Evolutionary conservation across 2,113 vertebrate genomes (phyloP).

Genomic region (Eulemur macaco): DNA sequence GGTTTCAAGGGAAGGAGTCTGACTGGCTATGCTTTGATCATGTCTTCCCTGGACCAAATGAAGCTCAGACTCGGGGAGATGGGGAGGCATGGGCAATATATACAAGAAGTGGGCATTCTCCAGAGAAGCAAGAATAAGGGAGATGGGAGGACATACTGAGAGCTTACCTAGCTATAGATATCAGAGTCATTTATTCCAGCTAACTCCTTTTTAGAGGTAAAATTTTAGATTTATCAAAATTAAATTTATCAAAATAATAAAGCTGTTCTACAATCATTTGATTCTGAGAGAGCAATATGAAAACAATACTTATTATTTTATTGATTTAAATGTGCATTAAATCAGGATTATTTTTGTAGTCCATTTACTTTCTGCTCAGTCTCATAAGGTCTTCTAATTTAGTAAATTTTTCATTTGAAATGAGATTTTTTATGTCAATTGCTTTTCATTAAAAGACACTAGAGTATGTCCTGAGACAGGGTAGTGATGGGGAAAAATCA

Average conservation of each 20-base stretch:
- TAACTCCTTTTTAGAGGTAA: neutral
- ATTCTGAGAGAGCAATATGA: neutral
- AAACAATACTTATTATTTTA: slow-evolving; percentile 28
- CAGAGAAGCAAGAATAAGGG: neutral
- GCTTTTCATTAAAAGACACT: slow-evolving; percentile 28
- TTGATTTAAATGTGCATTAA: neutral
- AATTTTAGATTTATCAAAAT: neutral
- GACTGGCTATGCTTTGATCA: neutral
- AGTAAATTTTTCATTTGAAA: slow-evolving; percentile 14
- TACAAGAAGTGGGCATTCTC: neutral
- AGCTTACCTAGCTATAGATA: neutral
- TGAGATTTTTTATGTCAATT: neutral
- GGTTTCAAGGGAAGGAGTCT: neutral
- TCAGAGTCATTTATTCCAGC: neutral
- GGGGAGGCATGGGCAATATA: too few species aligned
- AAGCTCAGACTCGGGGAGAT: too few species aligned
- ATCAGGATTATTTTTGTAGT: neutral
- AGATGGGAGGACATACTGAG: neutral
- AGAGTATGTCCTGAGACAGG: neutral
- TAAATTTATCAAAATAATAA: neutral
- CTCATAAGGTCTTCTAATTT: neutral
- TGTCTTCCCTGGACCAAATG: neutral
- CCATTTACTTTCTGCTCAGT: neutral
- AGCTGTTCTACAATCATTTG: neutral
- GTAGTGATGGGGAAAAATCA: neutral